Evolutionary conservation across 2,113 vertebrate genomes (phyloP), one percentile per base, ranked within the genome.

Genomic region (Porphyrio hochstetteri): DNA sequence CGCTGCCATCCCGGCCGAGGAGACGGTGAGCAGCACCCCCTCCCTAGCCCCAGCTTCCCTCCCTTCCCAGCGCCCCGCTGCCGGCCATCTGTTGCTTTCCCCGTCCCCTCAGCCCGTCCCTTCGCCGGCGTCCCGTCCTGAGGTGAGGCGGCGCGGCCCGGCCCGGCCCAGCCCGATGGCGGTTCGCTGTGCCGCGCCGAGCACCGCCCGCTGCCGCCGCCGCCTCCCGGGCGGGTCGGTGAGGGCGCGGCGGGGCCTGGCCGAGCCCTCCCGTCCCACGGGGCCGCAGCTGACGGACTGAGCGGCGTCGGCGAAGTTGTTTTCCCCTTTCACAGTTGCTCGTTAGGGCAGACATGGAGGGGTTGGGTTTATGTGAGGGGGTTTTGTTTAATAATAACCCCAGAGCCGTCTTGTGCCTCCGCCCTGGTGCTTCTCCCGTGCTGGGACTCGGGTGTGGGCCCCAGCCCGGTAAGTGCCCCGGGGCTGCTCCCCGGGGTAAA

Each of bases 371-470:
- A 21, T 27, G 28, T 38, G 7, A 6, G 6, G 2, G 8, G 15
- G 19, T 7, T 46, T 46, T 8, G 11, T 13, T 31, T 11, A 33
- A 42, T 11, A 28, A 27, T 13, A 14, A 42, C 4, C 35, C 17
- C 24, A 5, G 19, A 27, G 38, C 16, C 13, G 16, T 15, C 3
- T 40, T 42, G 16, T 25, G 19, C 35, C 23, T 10, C 35, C 17
- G 3, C 19, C 40, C 9, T 15, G 5, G 6, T 25, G 11, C 33
- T 13, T 5, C 0, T 31, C 48, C 5, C 55, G 4, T 15, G 25
- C 25, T 20, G 6, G 35, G 15, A 10, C 36, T 38, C 2, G 44
- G 29, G 17, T 15, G 50, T 7, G 8, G 52, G 13, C 64, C 63
- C 12, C 18, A 7, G 53, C 56, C 63, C 33, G 11, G 5, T 15